These are phyloP conservation scores for Tigriopus californicus DNA, from an alignment of 2,888 invertebrate species.

Conservation along the genomic window DNA sequence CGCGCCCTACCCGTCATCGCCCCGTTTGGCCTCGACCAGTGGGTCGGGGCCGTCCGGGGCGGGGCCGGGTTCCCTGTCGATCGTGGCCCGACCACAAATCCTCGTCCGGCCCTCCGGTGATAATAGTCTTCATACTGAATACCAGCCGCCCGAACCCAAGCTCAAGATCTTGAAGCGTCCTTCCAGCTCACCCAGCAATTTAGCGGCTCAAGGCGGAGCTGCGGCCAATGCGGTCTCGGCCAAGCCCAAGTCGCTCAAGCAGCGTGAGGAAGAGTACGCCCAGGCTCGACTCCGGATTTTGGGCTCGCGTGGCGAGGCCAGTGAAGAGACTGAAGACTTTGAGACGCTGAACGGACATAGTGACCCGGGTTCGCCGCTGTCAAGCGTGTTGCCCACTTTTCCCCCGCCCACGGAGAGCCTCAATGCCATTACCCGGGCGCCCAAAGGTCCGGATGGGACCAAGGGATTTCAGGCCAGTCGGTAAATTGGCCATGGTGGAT, in stretches of 20 bases:
- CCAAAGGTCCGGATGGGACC: conserved; percentile 7
- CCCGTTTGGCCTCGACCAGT: too few species aligned
- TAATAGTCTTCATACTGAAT: too few species aligned
- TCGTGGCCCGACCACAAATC: too few species aligned
- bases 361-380: too few species aligned
- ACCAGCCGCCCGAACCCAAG: background rate
- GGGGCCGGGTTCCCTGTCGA: too few species aligned
- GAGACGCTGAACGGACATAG: too few species aligned
- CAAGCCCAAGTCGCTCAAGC: background rate
- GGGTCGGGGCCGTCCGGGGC: background rate
- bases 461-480: conserved; percentile 3
- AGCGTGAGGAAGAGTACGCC: conserved; percentile 15
- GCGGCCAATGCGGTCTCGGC: background rate
- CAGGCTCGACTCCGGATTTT: conserved; percentile 12
- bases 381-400: too few species aligned
- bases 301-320: conserved; percentile 6
- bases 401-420: background rate
- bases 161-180: conserved; percentile 8
- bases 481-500: background rate
- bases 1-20: too few species aligned
- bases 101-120: too few species aligned
- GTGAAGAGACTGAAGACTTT: background rate
- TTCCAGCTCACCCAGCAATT: background rate
- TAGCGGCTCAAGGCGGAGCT: background rate
- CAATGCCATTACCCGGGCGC: background rate